These are phyloP conservation scores for Nyctibius bracteatus DNA, from an alignment of 2,113 vertebrate species.

Conservation along the genomic window DNA sequence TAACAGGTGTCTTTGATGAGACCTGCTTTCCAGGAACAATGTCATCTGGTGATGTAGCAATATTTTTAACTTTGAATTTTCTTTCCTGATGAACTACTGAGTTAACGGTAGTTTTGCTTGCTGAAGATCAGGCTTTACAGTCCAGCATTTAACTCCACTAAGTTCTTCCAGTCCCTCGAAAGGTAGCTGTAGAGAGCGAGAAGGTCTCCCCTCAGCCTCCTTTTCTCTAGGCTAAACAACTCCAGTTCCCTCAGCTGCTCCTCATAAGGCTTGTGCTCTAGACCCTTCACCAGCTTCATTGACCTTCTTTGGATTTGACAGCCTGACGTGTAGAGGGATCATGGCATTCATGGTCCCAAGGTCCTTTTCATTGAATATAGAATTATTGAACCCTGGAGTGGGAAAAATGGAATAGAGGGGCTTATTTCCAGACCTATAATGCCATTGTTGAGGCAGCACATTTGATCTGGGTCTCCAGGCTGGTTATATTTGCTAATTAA, in stretches of 20 bases:
- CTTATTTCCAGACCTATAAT: neutral
- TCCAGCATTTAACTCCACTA: neutral
- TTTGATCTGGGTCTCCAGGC: neutral
- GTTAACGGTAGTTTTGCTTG: neutral
- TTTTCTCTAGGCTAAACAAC: too few relatives aligned
- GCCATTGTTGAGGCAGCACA: neutral
- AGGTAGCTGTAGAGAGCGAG: neutral
- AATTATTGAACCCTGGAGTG: neutral
- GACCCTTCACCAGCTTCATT: too few relatives aligned
- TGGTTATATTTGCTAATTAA: neutral
- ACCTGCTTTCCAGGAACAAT: neutral
- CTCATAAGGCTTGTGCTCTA: too few relatives aligned
- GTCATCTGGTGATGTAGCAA: neutral
- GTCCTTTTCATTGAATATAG: neutral
- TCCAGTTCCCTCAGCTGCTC: too few relatives aligned
- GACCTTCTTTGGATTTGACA: neutral
- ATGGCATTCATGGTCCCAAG: neutral
- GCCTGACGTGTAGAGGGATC: neutral
- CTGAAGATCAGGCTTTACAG: neutral
- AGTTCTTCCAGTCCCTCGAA: neutral
- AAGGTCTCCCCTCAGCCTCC: too few relatives aligned
- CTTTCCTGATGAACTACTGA: neutral
- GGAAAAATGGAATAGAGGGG: neutral
- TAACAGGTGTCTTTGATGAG: neutral
- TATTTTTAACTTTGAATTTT: constrained; percentile 17